Conservation (phyloP, 1,140 invertebrate genomes). For the Drosophila saltans region DNA sequence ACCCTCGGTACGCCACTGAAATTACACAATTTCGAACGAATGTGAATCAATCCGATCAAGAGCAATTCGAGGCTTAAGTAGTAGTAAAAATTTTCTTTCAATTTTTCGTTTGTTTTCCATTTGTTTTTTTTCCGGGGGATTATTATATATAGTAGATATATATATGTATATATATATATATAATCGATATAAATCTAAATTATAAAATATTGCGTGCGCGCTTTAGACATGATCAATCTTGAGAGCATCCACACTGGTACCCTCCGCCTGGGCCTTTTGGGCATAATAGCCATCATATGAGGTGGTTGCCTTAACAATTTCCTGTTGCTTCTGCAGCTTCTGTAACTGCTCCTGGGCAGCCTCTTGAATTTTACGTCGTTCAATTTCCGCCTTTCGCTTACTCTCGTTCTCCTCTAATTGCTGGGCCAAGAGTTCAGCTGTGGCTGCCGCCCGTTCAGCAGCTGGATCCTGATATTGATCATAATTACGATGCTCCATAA, state of each 20-base stretch:
- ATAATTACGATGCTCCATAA: constrained; percentile 39
- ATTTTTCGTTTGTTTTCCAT: constrained; percentile 38
- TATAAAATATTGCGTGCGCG: constrained; percentile 5
- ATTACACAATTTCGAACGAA: neutral
- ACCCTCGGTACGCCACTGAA: no score
- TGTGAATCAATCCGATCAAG: constrained; percentile 5
- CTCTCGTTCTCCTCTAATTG: constrained; percentile 75
- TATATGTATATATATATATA: neutral
- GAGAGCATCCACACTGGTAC: constrained; percentile 59
- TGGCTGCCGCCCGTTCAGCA: constrained; percentile 65
- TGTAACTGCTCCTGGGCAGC: constrained; percentile 71
- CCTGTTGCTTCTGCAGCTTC: constrained; percentile 68
- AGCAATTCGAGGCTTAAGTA: constrained; percentile 13
- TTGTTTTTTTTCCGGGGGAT: neutral
- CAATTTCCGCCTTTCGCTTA: constrained; percentile 71
- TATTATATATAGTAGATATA: constrained; percentile 7
- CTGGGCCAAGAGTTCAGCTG: constrained; percentile 67
- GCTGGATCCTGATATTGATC: constrained; percentile 72
- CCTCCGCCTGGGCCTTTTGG: constrained; percentile 69
- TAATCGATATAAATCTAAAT: constrained; percentile 7
- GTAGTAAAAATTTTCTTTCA: constrained; percentile 9
- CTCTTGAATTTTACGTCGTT: constrained; percentile 70
- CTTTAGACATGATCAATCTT: constrained; percentile 71
- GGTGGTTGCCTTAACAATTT: constrained; percentile 68
- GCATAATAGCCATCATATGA: constrained; percentile 72